Conservation (phyloP, 2,797 vertebrate genomes). For the Phalanger gymnotis region DNA sequence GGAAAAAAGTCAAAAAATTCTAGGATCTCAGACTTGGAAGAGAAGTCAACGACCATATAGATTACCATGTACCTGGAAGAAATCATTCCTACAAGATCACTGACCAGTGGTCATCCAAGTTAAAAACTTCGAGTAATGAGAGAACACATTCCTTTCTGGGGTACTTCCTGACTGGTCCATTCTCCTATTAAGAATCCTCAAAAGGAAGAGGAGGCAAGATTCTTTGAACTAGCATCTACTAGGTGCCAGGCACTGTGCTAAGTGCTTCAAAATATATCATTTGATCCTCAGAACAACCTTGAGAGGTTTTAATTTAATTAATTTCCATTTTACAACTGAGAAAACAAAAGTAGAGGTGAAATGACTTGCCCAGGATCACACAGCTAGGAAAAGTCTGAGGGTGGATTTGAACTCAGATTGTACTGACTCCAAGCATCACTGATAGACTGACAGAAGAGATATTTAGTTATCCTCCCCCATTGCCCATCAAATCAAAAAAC, state of each 20-base stretch:
- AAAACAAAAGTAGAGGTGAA: background rate
- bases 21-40: background rate
- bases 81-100: background rate
- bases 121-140: background rate
- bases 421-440: background rate
- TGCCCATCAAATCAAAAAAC: background rate
- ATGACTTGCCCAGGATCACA: background rate
- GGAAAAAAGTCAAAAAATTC: background rate
- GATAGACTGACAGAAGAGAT: background rate
- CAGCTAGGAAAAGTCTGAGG: background rate
- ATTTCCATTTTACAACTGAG: background rate
- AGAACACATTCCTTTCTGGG: background rate
- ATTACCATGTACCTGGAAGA: background rate
- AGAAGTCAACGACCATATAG: background rate
- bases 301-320: too few species aligned
- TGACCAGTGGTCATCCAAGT: background rate
- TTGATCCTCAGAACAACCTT: background rate
- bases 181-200: background rate
- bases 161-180: background rate
- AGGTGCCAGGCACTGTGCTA: background rate
- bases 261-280: background rate
- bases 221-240: background rate
- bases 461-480: background rate
- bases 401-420: background rate
- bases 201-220: background rate